Evolutionary conservation across 2,888 invertebrate genomes (phyloP).

Genomic region (Agrochola circellaris): DNA sequence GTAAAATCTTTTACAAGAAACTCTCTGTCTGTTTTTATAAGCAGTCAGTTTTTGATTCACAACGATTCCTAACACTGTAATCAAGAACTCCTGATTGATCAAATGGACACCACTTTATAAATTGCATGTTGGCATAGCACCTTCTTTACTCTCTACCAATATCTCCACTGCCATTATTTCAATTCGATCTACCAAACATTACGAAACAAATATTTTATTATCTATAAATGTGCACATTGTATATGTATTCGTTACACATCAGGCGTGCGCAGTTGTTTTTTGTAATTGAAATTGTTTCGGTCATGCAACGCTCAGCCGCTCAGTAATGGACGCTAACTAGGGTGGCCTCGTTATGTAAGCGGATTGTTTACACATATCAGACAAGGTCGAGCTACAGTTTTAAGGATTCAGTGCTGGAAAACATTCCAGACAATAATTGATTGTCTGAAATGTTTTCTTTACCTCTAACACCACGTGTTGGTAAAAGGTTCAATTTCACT

Average conservation of each 20-base stretch:
- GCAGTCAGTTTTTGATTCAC: not conserved
- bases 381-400: conserved; percentile 78
- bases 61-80: not conserved
- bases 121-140: not conserved
- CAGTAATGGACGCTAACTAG: conserved; percentile 73
- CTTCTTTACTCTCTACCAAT: conserved; percentile 4
- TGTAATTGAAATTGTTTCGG: conserved; percentile 76
- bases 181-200: conserved; percentile 26
- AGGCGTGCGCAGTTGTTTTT: conserved; percentile 71
- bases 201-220: conserved; percentile 52
- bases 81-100: not conserved
- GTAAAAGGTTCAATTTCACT: not conserved
- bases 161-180: conserved; percentile 10
- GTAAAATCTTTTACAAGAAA: not conserved
- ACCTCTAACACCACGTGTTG: not conserved
- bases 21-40: not conserved
- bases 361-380: conserved; percentile 79
- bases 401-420: conserved; percentile 55
- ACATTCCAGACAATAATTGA: conserved; percentile 21
- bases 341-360: conserved; percentile 82
- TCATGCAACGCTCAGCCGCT: conserved; percentile 75
- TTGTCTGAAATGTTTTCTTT: conserved; percentile 34
- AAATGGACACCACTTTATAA: not conserved
- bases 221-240: conserved; percentile 52
- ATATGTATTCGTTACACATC: conserved; percentile 69